Evolutionary conservation across 2,797 vertebrate species (phyloP), one percentile per base, ranked within the genome.

Genomic region (Lycodopsis pacificus): DNA sequence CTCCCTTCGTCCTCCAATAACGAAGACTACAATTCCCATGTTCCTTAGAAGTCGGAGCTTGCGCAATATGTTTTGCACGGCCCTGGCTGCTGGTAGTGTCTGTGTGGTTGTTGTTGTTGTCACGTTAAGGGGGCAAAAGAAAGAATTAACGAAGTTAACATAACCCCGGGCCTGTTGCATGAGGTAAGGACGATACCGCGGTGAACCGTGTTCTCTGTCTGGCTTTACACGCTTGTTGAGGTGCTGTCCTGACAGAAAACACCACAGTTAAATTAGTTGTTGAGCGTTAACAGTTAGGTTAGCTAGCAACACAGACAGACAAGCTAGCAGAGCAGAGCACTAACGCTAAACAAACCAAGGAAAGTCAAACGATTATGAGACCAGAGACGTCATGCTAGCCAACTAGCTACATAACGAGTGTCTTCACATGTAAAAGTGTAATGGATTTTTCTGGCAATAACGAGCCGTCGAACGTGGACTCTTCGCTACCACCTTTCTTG

Each of bases 1-100:
- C 5, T 1, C 11, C 4, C 7, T 1, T 32, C 11, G 0, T 0
- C 4, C 32, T 44, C 10, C 8, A 10, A 1, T 0, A 0, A 27
- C 0, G 11, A 54, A 20, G 22, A 95, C 94, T 94, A 90, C 93
- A 79, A 15, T 78, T 91, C 94, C 94, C 94, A 92, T 61, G 30
- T 2, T 83, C 17, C 92, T 53, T 38, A 3, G 61, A 0, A 7
- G 34, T 61, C 38, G 57, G 88, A 81, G 92, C 80, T 91, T 95
- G 94, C 93, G 94, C 91, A 93, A 86, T 93, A 19, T 84, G 89
- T 90, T 91, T 83, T 81, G 63, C 59, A 78, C 85, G 88, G 93
- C 90, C 92, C 89, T 85, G 65, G 65, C 71, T 80, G 57, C 67
- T 85, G 61, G 61, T 38, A 44, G 78, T 83, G 85, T 81, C 61